A percentile compares a stretch with the other conserved stretches of the same genome.
These are phyloP conservation scores for Perizoma flavofasciatum DNA, from an alignment of 2,888 invertebrate species.

Conservation along the genomic window DNA sequence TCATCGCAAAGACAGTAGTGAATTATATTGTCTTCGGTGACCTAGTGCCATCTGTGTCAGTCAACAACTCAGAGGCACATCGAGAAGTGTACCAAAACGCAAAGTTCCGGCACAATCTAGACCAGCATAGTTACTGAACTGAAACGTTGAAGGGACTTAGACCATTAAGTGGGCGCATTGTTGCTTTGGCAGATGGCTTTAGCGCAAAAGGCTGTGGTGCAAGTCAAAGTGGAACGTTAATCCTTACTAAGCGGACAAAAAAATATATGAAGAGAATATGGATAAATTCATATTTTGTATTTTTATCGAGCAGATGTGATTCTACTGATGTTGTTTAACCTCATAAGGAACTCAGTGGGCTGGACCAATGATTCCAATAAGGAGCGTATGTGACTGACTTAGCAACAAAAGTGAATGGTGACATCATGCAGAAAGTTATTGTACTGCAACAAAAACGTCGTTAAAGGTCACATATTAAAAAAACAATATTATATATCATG, in stretches of 20 bases:
- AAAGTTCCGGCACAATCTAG: constrained; percentile 50
- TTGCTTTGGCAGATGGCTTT: constrained; percentile 17
- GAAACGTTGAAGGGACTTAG: constrained; percentile 45
- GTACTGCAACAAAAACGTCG: constrained; percentile 21
- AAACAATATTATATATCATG: not conserved
- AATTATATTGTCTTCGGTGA: too few species aligned
- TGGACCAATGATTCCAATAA: constrained; percentile 8
- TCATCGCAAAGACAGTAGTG: too few species aligned
- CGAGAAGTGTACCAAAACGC: constrained; percentile 46
- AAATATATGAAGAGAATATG: too few species aligned
- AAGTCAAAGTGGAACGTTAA: constrained; percentile 14
- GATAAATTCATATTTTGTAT: too few species aligned
- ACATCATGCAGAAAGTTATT: constrained; percentile 26
- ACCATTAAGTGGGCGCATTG: constrained; percentile 20
- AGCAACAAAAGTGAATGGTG: constrained; percentile 5
- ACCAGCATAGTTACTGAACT: constrained; percentile 63
- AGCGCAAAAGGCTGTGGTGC: constrained; percentile 4
- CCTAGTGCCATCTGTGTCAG: too few species aligned
- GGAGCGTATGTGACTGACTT: constrained; percentile 6
- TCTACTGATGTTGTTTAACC: too few species aligned
- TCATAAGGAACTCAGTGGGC: constrained; percentile 13
- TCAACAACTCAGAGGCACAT: not conserved
- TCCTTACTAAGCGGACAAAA: too few species aligned
- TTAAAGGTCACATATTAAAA: not conserved
- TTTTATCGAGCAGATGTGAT: too few species aligned